Base-by-base conservation (phyloP, 2,113 vertebrate genomes). In the Lynx canadensis region DNA sequence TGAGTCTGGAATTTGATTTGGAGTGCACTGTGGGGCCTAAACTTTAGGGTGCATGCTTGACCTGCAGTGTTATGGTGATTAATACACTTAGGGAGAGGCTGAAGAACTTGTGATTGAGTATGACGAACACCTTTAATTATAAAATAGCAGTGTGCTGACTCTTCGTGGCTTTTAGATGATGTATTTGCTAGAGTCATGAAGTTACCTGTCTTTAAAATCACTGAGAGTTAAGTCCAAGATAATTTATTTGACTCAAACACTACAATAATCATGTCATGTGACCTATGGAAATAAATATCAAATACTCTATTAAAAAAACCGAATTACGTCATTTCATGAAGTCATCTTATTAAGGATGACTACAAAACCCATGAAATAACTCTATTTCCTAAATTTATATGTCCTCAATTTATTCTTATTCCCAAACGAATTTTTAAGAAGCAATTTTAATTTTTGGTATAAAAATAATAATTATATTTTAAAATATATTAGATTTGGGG, bases 41-140 rank as follows among this genome's bases (percentile, higher is more conserved):
- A 31, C 48, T 85, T 76, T 50, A 78, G 57, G 14, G 16, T 68
- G 31, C 29, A 11, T 18, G 45, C 11, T 31, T 91, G 41, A 60
- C 23, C 33, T 89, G 6, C 41, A 65, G n/a, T n/a, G 33, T 33
- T 50, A 6, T 13, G n/a, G 36, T 45, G 31, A 84, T 80, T 87
- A 80, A 80, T 25, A 57, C 13, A 88, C 27, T 71, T 41, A 63
- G 41, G 38, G 7, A 68, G 60, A 66, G 27, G 19, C 7, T 33
- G 2, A 71, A 52, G 29, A 60, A 33, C 14, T 21, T 33, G 7
- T 16, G 60, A 66, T 1, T 92, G 65, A 85, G 45, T 66, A 41
- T 48, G 38, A 89, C 25, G 71, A 33, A 89, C n/a, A 84, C 16
- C 13, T 91, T 80, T 85, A 83, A 65, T 96, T 86, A 89, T 36